Conservation (phyloP, 2,113 vertebrate species). For the Tupaia tana region DNA sequence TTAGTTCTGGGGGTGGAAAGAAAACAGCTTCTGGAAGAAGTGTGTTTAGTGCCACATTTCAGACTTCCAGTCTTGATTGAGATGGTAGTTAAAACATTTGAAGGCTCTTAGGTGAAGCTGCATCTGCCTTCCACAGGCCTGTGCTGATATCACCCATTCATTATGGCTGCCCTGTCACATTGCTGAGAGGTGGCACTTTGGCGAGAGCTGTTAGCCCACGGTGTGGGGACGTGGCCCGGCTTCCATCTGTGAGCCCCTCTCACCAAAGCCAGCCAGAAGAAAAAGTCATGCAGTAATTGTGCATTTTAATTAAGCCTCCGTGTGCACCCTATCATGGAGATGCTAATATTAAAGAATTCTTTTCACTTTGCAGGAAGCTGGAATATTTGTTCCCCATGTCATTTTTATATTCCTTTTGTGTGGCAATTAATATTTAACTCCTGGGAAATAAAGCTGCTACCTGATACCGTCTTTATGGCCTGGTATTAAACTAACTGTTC, state of each 20-base stretch:
- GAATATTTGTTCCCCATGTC: constrained; percentile 86
- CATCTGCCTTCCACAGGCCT: constrained; percentile 53
- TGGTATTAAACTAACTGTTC: constrained; percentile 84
- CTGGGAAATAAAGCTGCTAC: constrained; percentile 86
- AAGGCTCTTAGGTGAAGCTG: constrained; percentile 76
- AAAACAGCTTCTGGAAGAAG: constrained; percentile 70
- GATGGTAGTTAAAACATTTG: constrained; percentile 73
- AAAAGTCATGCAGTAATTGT: neutral
- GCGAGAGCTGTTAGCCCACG: neutral
- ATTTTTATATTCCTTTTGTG: constrained; percentile 86
- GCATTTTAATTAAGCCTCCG: constrained; percentile 76
- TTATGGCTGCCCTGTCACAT: neutral
- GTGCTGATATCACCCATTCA: constrained; percentile 31
- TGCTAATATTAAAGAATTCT: constrained; percentile 78
- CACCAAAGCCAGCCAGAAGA: neutral
- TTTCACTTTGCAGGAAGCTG: constrained; percentile 78
- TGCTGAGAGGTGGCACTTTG: neutral
- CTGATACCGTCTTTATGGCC: constrained; percentile 83
- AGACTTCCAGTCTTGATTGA: constrained; percentile 75
- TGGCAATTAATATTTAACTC: constrained; percentile 88
- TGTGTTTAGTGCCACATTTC: constrained; percentile 73
- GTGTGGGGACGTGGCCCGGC: neutral
- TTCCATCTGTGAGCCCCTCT: constrained; percentile 14
- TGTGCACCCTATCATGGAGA: constrained; percentile 56
- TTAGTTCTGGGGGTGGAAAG: constrained; percentile 66